Evolutionary conservation across 2,113 vertebrate genomes (phyloP).

Genomic region (Setophaga coronata): DNA sequence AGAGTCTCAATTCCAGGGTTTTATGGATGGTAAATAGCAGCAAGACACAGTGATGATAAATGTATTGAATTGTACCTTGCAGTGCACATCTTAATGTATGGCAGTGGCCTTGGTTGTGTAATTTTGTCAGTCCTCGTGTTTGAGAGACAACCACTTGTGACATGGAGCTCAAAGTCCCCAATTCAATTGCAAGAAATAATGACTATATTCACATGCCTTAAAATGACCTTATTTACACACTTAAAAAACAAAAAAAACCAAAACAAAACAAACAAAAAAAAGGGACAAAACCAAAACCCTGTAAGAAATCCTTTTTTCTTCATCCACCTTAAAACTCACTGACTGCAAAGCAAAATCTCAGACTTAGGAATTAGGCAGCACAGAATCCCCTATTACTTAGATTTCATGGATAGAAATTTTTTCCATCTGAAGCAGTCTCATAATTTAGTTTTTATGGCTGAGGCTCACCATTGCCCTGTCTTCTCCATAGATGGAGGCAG

Average conservation of each 20-base stretch:
- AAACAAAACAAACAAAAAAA: no score
- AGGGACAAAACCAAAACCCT: not conserved
- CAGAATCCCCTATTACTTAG: not conserved
- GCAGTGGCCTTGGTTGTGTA: not conserved
- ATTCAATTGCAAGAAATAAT: not conserved
- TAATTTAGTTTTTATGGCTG: not conserved
- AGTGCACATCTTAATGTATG: not conserved
- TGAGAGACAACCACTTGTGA: not conserved
- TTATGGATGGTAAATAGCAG: not conserved
- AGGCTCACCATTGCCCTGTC: not conserved
- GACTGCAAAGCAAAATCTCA: not conserved
- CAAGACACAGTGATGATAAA: not conserved
- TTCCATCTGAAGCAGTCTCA: not conserved
- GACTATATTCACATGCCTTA: not conserved
- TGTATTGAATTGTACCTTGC: not conserved
- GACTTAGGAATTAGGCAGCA: not conserved
- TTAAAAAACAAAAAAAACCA: not conserved
- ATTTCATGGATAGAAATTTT: not conserved
- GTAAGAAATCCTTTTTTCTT: not conserved
- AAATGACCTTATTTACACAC: not conserved
- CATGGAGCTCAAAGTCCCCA: not conserved
- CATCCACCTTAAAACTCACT: not conserved
- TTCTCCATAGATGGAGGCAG: not conserved
- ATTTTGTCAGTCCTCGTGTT: not conserved
- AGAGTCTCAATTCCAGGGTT: not conserved